These are phyloP conservation scores for Drosophila ercepeae DNA, from an alignment of 1,140 invertebrate genomes.

Conservation along the genomic window DNA sequence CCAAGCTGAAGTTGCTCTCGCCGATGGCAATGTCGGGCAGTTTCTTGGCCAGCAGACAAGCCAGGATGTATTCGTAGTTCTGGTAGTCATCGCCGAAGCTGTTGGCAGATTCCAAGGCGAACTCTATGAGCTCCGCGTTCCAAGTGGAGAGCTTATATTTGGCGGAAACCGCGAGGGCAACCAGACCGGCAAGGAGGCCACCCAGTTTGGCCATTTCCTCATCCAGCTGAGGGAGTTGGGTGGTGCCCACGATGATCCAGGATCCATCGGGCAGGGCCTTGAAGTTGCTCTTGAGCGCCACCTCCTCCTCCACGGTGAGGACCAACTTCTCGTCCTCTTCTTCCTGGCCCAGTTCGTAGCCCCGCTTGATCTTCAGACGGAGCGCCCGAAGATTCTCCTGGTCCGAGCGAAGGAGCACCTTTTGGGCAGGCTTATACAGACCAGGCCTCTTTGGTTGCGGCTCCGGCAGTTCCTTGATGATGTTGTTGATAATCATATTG, in stretches of 20 bases:
- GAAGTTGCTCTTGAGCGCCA: slow-evolving; percentile 69
- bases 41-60: slow-evolving; percentile 56
- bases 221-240: slow-evolving; percentile 60
- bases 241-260: slow-evolving; percentile 71
- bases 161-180: slow-evolving; percentile 54
- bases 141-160: slow-evolving; percentile 78
- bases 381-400: slow-evolving; percentile 62
- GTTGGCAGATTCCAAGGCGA: slow-evolving; percentile 61
- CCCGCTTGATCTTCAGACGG: slow-evolving; percentile 66
- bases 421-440: slow-evolving; percentile 58
- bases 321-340: slow-evolving; percentile 38
- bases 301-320: slow-evolving; percentile 73
- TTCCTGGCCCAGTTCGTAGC: slow-evolving; percentile 68
- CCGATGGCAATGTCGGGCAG: slow-evolving; percentile 72
- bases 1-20: slow-evolving; percentile 52
- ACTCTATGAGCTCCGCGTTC: slow-evolving; percentile 75
- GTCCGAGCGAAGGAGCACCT: slow-evolving; percentile 64
- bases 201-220: slow-evolving; percentile 71
- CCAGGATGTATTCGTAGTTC: slow-evolving; percentile 64
- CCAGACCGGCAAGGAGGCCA: slow-evolving; percentile 62
- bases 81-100: slow-evolving; percentile 71
- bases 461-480: slow-evolving; percentile 59
- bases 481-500: slow-evolving; percentile 54
- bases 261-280: slow-evolving; percentile 66
- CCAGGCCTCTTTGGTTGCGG: slow-evolving; percentile 26